Evolutionary conservation across 1,140 invertebrate species (phyloP), one percentile per base, ranked within the genome.

Genomic region (Platorchestia sp.): DNA sequence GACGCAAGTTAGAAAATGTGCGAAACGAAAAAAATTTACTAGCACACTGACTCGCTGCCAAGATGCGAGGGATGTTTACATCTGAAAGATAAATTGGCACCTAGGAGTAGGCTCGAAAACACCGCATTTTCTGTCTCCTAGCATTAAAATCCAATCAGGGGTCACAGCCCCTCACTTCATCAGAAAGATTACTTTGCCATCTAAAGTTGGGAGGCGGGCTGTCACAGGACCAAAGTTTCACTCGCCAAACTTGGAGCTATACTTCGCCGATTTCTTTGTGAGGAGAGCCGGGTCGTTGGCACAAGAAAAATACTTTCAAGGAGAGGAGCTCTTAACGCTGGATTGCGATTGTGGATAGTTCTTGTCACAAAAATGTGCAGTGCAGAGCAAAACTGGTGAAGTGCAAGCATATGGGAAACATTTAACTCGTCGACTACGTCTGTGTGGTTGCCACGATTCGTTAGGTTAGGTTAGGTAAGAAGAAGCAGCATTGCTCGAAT

Each of bases 141-240:
- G 36, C 59, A 75, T 75, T 75, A 75, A 75, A 75, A 75, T 75
- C 59, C 59, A 75, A 75, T 75, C 59, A 75, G 27, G 59, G 27
- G 59, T 75, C 59, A 75, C 59, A 75, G 59, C 10, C 59, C 27
- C 59, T 75, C 59, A 75, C 59, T 75, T 75, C 59, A 75, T 75
- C 59, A 75, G 59, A 75, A 75, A 75, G 59, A 75, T 75, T 75
- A 75, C 59, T 75, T 75, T 75, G 59, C 59, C 59, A 75, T 75
- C 59, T 75, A 75, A 75, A 75, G 59, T 75, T 75, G 27, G 59
- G 59, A 75, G 27, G 59, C 10, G 59, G 10, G 14, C 59, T 75
- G 59, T 75, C 59, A 36, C 59, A 75, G 36, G 36, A 75, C 10
- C 14, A 75, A 75, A 75, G 59, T 75, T 75, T 75, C 59, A n/a